phyloP scores from a whole-genome alignment of 2,888 invertebrate genomes.

The Cheilosia vulpina region DNA sequence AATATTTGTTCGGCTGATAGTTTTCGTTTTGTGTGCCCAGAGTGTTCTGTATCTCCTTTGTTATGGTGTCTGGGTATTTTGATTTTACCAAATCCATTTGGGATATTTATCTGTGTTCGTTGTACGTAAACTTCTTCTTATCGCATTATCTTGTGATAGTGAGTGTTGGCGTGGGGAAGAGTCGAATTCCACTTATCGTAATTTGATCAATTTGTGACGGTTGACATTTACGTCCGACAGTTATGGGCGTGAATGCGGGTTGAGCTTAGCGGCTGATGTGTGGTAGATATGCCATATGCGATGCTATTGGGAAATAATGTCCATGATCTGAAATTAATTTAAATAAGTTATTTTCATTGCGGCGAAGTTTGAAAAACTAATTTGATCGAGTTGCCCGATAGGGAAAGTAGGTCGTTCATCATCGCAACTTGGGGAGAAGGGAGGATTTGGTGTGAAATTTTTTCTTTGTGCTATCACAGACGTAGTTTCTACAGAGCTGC shows the following conservation, averaged over 20 bases:
- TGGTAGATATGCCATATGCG: neutral
- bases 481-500: no score
- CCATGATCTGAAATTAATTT: conserved; percentile 21
- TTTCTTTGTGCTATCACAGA: no score
- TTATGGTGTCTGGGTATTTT: conserved; percentile 17
- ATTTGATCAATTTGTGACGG: conserved; percentile 38
- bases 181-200: conserved; percentile 38
- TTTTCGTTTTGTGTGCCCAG: conserved; percentile 6
- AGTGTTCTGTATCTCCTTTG: neutral
- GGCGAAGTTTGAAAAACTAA: neutral
- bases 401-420: neutral
- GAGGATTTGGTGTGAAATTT: no score
- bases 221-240: conserved; percentile 6
- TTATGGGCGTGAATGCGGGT: conserved; percentile 12
- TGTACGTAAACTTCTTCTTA: conserved; percentile 2
- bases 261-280: neutral
- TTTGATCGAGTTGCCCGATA: conserved; percentile 13
- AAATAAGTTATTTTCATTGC: conserved; percentile 3
- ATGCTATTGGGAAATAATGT: neutral
- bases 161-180: conserved; percentile 11
- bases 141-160: conserved; percentile 1
- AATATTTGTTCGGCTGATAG: conserved; percentile 34
- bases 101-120: conserved; percentile 24
- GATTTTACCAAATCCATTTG: conserved; percentile 17
- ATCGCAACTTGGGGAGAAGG: no score